phyloP scores from a whole-genome alignment of 2,888 invertebrate genomes.

The Agonopterix subpropinquella region DNA sequence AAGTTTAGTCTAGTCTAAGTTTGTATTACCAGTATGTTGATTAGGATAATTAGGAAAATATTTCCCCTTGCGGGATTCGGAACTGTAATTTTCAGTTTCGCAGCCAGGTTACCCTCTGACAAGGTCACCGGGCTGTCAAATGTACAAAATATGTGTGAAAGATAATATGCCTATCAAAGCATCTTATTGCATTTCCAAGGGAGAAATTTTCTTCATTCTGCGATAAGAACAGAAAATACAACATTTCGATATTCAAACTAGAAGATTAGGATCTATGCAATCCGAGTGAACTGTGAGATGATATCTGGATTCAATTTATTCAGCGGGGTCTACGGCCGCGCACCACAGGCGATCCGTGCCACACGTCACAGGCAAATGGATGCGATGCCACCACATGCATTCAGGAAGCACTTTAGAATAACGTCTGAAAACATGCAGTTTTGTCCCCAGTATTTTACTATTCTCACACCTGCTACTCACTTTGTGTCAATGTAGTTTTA shows the following conservation, averaged over 20 bases:
- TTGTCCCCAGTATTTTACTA: constrained; percentile 3
- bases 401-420: constrained; percentile 10
- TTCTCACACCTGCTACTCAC: neutral
- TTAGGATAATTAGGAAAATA: too few relatives aligned
- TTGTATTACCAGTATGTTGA: too few relatives aligned
- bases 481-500: neutral
- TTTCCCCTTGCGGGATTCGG: too few relatives aligned
- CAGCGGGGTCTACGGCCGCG: constrained; percentile 10
- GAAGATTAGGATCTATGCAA: constrained; percentile 10
- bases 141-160: too few relatives aligned
- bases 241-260: constrained; percentile 11
- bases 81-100: too few relatives aligned
- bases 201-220: too few relatives aligned
- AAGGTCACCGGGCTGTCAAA: too few relatives aligned
- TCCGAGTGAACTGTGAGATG: constrained; percentile 9
- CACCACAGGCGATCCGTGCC: constrained; percentile 3
- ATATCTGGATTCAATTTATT: constrained; percentile 24
- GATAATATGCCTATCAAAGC: too few relatives aligned
- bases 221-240: too few relatives aligned
- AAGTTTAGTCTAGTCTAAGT: too few relatives aligned
- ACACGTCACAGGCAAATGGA: constrained; percentile 17
- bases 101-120: too few relatives aligned
- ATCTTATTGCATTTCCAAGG: too few relatives aligned
- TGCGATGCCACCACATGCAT: constrained; percentile 9
- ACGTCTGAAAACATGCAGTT: constrained; percentile 6